phyloP scores from a whole-genome alignment of 1,140 invertebrate species.

The Holotrichia oblita region DNA sequence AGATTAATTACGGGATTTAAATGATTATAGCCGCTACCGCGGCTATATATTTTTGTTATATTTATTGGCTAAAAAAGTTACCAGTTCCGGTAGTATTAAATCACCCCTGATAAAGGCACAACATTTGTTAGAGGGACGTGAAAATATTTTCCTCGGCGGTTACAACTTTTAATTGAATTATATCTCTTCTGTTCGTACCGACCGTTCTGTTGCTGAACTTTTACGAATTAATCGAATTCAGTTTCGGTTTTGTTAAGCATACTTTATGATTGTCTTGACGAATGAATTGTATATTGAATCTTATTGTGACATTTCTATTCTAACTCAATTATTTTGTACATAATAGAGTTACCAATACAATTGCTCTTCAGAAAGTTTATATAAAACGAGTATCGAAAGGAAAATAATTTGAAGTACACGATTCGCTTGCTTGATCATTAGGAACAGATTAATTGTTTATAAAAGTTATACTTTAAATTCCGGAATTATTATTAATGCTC shows the following conservation, averaged over 20 bases:
- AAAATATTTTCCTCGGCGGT: conserved; percentile 16
- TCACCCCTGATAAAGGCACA: background rate
- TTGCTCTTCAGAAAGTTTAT: no score
- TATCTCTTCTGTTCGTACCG: background rate
- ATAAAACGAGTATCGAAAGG: no score
- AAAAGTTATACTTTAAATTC: no score
- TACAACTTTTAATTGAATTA: conserved; percentile 35
- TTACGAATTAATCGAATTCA: conserved; percentile 27
- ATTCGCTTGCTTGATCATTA: no score
- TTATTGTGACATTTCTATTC: no score
- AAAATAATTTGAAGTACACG: no score
- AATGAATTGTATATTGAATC: background rate
- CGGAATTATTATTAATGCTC: no score
- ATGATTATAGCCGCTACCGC: background rate
- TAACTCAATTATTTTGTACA: no score
- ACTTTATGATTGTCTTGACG: conserved; percentile 12
- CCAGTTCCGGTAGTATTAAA: background rate
- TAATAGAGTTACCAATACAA: no score
- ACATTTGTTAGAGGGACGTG: background rate
- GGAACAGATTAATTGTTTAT: no score
- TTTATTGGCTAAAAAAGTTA: background rate
- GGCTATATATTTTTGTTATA: conserved; percentile 2
- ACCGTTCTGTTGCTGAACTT: conserved; percentile 3
- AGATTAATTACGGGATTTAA: conserved; percentile 1
- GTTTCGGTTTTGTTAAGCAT: no score